Base-by-base conservation (phyloP, 2,888 invertebrate genomes). In the Hybos culiciformis region DNA sequence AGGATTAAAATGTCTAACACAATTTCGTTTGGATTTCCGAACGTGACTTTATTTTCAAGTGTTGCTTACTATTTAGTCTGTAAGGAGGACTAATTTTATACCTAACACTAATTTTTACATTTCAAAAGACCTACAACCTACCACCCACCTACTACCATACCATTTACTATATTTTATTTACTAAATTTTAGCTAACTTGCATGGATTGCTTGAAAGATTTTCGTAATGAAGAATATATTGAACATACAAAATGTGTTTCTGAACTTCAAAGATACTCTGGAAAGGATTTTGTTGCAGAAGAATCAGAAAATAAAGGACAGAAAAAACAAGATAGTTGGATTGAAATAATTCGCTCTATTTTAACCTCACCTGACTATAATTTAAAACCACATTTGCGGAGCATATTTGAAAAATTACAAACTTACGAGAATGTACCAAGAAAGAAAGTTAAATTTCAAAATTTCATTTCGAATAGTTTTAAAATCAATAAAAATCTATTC, bases 131-230 rank as follows among this genome's bases (percentile, higher is more conserved):
- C n/a, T n/a, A n/a, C n/a, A n/a, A n/a, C n/a, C n/a, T n/a, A n/a
- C n/a, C n/a, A n/a, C n/a, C n/a, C n/a, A n/a, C n/a, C n/a, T n/a
- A n/a, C n/a, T n/a, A n/a, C n/a, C n/a, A n/a, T n/a, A n/a, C n/a
- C n/a, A n/a, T n/a, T n/a, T n/a, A n/a, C n/a, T n/a, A n/a, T n/a
- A n/a, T n/a, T n/a, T n/a, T n/a, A n/a, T n/a, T n/a, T n/a, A n/a
- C n/a, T n/a, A n/a, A n/a, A n/a, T n/a, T n/a, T n/a, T n/a, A n/a
- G n/a, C n/a, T n/a, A 36, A 85, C 91, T 1, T 96, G 96, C 65
- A 83, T 94, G 63, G 96, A 96, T 61, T 96, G 94, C 62, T 78
- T 83, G 40, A 87, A 88, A 65, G 91, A 91, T 65, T 96, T 54
- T 62, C 83, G 85, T 54, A 83, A 78, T 4, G 75, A 83, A 45